Base-by-base conservation (phyloP, 2,113 vertebrate genomes). In the Sialia sialis region DNA sequence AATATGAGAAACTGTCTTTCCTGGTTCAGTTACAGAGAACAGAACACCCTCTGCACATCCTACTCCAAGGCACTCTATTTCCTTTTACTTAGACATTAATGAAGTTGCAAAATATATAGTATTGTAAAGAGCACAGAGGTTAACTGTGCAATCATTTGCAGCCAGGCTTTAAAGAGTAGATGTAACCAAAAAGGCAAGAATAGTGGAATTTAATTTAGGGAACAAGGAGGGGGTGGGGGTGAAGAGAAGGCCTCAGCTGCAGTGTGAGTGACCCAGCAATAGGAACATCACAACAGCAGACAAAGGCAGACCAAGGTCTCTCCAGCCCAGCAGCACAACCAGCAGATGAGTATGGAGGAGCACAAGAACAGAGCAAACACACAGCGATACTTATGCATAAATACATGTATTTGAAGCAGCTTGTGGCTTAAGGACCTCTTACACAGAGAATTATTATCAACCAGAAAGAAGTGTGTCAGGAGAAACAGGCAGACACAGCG, bases 1-100 rank as follows among this genome's bases (percentile, higher is more conserved):
- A 93, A 62, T 82, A 79, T 1, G 32, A 94, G 29, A 43, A 95
- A 85, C 54, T 87, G 54, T 77, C 81, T 76, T 82, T 93, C 46
- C 70, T 80, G 67, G 49, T 83, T 93, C 66, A 51, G 54, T 51
- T 94, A 91, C 74, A 87, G 81, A 91, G 81, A 95, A 68, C 87
- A 95, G 87, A 94, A 69, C 75, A 74, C 54, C 39, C 27, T 54
- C 46, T 69, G 58, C 55, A 93, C 41, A 87, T 77, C 78, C 89
- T 54, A 39, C 32, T 93, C 58, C 1, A 5, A 83, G 70, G 78
- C 67, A 84, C 70, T 91, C 49, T 89, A 54, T 89, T 95, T 94
- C 55, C 84, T 93, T 88, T 86, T 63, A 84, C 88, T 73, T 69
- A 80, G 90, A 59, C 3, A 7, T 60, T 78, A 93, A 91, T 60